phyloP scores from a whole-genome alignment of 2,113 vertebrate genomes.

The Formicarius rufipectus region DNA sequence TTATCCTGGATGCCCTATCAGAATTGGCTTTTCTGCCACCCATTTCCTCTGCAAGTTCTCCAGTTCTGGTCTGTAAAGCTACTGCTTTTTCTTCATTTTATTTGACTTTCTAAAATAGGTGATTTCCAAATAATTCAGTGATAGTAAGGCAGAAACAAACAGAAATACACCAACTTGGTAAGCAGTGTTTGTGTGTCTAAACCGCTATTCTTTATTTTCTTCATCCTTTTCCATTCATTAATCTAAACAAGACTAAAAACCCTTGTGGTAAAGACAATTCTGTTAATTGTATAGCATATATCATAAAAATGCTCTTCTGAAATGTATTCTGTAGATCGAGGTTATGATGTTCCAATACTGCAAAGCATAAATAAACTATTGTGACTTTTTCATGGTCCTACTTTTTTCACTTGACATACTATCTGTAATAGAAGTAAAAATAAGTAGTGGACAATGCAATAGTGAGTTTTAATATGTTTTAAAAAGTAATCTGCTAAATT shows the following conservation, averaged over 20 bases:
- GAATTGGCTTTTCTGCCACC: constrained; percentile 22
- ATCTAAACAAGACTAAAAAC: neutral
- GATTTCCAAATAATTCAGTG: neutral
- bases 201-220: neutral
- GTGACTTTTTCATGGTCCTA: neutral
- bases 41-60: constrained; percentile 1
- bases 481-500: neutral
- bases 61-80: constrained; percentile 24
- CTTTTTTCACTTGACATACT: neutral
- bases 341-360: neutral
- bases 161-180: neutral
- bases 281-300: neutral
- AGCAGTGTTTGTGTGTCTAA: neutral
- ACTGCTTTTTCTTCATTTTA: constrained; percentile 2
- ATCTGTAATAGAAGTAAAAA: neutral
- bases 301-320: neutral
- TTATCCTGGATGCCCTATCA: neutral
- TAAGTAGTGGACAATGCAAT: neutral
- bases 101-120: neutral
- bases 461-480: neutral
- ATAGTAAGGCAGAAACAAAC: neutral
- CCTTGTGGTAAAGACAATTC: neutral
- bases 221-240: neutral
- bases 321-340: neutral
- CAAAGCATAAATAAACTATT: neutral